Percentiles rank a stretch among this genome's conserved stretches.
Evolutionary conservation across 2,113 vertebrate species (phyloP).

Genomic region (Fulica atra): DNA sequence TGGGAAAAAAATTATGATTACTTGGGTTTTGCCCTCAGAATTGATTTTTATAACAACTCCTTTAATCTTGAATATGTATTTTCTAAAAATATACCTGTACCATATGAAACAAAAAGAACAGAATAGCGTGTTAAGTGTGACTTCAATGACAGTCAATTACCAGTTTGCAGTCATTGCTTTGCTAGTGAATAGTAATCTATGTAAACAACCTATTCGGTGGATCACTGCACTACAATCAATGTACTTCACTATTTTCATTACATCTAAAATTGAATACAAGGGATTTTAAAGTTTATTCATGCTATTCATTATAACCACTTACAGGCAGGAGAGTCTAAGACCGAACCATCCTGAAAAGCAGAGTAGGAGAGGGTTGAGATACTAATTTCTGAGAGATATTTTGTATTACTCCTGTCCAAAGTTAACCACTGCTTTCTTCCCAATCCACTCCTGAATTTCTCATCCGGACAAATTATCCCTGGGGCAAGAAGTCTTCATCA

Average conservation of each 20-base stretch:
- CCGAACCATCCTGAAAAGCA: neutral
- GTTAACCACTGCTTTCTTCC: neutral
- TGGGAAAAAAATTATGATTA: neutral
- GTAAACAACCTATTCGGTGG: neutral
- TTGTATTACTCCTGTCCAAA: neutral
- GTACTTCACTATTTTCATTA: neutral
- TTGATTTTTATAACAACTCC: neutral
- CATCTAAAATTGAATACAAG: neutral
- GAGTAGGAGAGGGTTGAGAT: neutral
- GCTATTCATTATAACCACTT: neutral
- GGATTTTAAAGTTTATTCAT: neutral
- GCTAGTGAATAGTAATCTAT: neutral
- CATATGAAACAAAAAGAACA: neutral
- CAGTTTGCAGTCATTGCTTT: neutral
- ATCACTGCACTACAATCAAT: neutral
- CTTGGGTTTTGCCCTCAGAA: neutral
- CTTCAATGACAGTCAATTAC: neutral
- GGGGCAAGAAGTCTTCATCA: neutral
- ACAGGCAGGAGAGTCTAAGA: neutral
- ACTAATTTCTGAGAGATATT: neutral
- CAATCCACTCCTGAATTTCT: neutral
- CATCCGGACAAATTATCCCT: neutral
- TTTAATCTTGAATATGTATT: neutral
- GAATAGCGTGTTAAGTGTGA: neutral
- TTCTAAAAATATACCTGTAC: neutral